Percentiles rank a stretch among this genome's conserved stretches.
Evolutionary conservation across 53 echinoderm and acorn worm species (phyloP).

Genomic region (Echinometra lucunter): DNA sequence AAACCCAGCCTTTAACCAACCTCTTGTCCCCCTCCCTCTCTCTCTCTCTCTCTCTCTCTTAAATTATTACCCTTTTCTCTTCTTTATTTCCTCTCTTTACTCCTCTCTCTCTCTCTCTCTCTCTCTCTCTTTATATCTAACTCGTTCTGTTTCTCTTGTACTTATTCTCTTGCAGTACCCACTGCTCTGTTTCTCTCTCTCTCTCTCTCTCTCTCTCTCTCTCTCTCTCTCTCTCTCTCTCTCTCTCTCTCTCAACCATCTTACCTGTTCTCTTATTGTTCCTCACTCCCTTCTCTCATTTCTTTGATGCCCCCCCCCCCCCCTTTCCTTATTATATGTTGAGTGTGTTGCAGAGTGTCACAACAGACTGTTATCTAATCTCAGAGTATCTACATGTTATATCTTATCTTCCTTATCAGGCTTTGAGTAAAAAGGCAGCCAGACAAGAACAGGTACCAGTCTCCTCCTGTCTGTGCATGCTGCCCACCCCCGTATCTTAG

Average conservation of each 20-base stretch:
- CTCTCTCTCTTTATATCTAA: too few relatives aligned
- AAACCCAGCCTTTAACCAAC: too few relatives aligned
- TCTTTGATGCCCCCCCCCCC: neutral
- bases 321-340: neutral
- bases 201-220: neutral
- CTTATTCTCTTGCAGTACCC: neutral
- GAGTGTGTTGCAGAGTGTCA: neutral
- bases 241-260: neutral
- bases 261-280: too few relatives aligned
- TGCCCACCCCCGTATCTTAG: constrained; percentile 19
- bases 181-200: neutral
- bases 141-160: neutral
- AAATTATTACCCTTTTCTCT: neutral
- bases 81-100: neutral
- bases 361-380: constrained; percentile 23
- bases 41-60: neutral
- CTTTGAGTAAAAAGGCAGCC: constrained; percentile 86
- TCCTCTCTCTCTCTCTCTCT: neutral
- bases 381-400: neutral
- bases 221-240: neutral
- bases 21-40: too few relatives aligned
- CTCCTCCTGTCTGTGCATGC: constrained; percentile 69
- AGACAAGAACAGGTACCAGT: constrained; percentile 88
- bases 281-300: neutral
- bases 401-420: constrained; percentile 74